These are phyloP conservation scores for Emydoidea blandingii DNA, from an alignment of 2,797 vertebrate genomes.

Conservation along the genomic window DNA sequence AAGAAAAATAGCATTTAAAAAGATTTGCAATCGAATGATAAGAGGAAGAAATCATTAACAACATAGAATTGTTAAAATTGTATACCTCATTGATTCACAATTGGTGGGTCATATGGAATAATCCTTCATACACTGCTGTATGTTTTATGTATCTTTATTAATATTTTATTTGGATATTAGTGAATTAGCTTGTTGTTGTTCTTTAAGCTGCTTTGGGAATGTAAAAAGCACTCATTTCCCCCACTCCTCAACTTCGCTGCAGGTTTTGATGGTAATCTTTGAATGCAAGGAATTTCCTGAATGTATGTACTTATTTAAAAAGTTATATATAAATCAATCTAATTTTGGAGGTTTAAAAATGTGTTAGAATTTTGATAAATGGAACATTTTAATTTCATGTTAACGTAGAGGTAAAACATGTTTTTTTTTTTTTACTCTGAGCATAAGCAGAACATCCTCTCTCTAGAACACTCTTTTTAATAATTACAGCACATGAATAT, in stretches of 20 bases:
- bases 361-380: not conserved
- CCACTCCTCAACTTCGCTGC: not conserved
- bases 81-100: not conserved
- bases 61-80: not conserved
- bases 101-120: not conserved
- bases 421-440: not conserved
- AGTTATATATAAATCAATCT: too few species aligned
- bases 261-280: not conserved
- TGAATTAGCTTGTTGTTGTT: not conserved
- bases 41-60: not conserved
- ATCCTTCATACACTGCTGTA: not conserved
- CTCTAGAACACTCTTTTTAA: not conserved
- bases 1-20: not conserved
- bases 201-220: not conserved
- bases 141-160: not conserved
- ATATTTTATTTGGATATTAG: not conserved
- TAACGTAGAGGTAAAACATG: not conserved
- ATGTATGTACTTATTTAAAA: not conserved
- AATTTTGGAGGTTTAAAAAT: not conserved
- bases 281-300: not conserved
- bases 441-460: not conserved
- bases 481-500: not conserved
- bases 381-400: too few species aligned
- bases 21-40: not conserved
- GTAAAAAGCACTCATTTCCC: not conserved